Evolutionary conservation across 2,888 invertebrate species (phyloP), one percentile per base, ranked within the genome.

Genomic region (Disparrhopalites patrizii): DNA sequence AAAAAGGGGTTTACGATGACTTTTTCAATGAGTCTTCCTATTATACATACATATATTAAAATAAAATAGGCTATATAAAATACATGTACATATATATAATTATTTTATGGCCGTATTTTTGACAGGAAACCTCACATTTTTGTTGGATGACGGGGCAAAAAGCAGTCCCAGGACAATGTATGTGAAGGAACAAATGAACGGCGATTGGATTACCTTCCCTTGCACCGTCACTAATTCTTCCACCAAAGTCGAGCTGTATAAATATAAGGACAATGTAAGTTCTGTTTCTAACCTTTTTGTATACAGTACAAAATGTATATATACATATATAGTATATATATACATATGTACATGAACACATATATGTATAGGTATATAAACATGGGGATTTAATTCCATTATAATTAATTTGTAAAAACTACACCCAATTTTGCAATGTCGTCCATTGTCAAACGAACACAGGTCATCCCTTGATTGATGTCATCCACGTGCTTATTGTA

Each of bases 151-250:
- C 30, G 43, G 51, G 1, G 43, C n/a, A n/a, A n/a, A n/a, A n/a
- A n/a, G n/a, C n/a, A n/a, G 20, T 1, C 13, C 47, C 10, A 28
- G 52, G 2, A 20, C 23, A 1, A 55, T 68, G 5, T 1, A 30
- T 4, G 61, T 64, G 4, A 64, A 57, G 30, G 36, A 56, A 8
- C 51, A 65, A 28, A 58, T 64, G 27, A 54, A 57, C 2, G 65
- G 70, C 30, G 65, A 62, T 10, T 71, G 69, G 68, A 65, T 71
- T 20, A 68, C 63, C 30, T 38, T 73, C 18, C 73, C 73, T 13
- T 73, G 73, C 55, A 67, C 70, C 10, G 65, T 67, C 13, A 66
- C 71, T 4, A 56, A 70, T 43, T 51, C 66, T 47, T 63, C 63
- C n/a, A 62, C 70, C 55, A 55, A 52, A 10, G 71, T 70, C 18